These are phyloP conservation scores for Drosophila ironensis DNA, from an alignment of 1,140 invertebrate genomes.

Conservation along the genomic window DNA sequence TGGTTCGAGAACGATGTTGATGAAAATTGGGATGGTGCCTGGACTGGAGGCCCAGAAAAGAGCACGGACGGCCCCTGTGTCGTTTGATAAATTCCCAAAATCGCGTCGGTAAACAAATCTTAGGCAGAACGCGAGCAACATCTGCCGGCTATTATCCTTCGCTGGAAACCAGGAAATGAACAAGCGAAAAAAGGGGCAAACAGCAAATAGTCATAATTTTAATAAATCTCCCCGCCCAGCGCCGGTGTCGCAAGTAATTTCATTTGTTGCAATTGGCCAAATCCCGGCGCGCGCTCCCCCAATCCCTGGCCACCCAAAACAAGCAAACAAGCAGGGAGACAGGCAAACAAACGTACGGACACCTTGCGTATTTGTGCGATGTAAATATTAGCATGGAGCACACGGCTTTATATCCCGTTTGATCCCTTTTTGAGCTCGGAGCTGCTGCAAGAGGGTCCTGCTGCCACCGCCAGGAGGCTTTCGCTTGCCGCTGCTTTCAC, in stretches of 20 bases:
- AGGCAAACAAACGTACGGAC: conserved; percentile 8
- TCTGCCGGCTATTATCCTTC: neutral
- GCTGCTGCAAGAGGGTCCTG: neutral
- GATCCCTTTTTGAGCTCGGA: conserved; percentile 10
- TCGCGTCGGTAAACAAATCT: no score
- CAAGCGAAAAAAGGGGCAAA: neutral
- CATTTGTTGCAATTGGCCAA: conserved; percentile 10
- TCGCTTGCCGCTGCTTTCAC: neutral
- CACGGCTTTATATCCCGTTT: conserved; percentile 19
- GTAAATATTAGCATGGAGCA: conserved; percentile 21
- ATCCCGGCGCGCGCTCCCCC: neutral
- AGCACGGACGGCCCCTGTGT: no score
- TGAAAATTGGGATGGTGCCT: no score
- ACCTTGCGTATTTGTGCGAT: conserved; percentile 27
- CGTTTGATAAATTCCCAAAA: no score
- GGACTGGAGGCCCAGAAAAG: no score
- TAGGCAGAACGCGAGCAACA: neutral
- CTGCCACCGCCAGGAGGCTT: neutral
- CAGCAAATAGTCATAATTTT: conserved; percentile 26
- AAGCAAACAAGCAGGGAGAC: conserved; percentile 6
- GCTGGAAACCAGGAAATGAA: neutral
- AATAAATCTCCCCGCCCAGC: conserved; percentile 3
- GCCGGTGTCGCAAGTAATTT: conserved; percentile 8
- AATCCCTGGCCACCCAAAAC: neutral
- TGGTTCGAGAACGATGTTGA: no score